phyloP scores from a whole-genome alignment of 30 jellyfish, hydroid and myxozoan species.

The Aurelia aurita complex sp. Pacific region DNA sequence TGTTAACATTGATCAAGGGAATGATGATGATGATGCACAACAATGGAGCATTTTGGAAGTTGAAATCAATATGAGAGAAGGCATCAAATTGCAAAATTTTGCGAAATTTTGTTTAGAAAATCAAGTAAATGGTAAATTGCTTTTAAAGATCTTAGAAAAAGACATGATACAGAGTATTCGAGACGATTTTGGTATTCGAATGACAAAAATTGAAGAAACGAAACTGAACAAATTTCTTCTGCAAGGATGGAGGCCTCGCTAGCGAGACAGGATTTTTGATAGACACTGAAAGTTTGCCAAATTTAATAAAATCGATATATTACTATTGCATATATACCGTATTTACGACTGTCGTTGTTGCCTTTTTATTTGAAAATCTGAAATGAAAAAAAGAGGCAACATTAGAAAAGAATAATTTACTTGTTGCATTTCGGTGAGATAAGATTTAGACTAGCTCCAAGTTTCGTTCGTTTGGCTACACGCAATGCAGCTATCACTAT shows the following conservation, averaged over 20 bases:
- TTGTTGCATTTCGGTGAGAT: no score
- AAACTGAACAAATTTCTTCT: constrained; percentile 19
- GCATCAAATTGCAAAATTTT: constrained; percentile 15
- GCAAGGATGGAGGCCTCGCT: constrained; percentile 22
- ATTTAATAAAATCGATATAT: no score
- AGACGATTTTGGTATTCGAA: background rate
- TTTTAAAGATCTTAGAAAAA: constrained; percentile 7
- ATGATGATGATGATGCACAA: background rate
- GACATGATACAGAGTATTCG: constrained; percentile 10
- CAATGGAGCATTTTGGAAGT: constrained; percentile 6
- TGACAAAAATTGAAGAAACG: constrained; percentile 13
- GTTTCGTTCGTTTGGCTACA: no score
- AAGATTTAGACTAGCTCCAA: no score
- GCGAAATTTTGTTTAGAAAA: constrained; percentile 21
- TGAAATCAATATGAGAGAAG: background rate
- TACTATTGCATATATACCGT: no score
- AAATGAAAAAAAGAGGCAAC: no score
- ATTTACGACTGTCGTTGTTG: no score
- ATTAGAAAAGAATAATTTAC: no score
- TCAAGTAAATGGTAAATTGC: constrained; percentile 33
- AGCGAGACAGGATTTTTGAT: no score
- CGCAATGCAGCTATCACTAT: no score
- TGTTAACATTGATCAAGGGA: background rate
- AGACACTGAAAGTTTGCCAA: no score
- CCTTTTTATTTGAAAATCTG: no score